Evolutionary conservation across 1,140 invertebrate species (phyloP), one percentile per base, ranked within the genome.

Genomic region (Cherax destructor): DNA sequence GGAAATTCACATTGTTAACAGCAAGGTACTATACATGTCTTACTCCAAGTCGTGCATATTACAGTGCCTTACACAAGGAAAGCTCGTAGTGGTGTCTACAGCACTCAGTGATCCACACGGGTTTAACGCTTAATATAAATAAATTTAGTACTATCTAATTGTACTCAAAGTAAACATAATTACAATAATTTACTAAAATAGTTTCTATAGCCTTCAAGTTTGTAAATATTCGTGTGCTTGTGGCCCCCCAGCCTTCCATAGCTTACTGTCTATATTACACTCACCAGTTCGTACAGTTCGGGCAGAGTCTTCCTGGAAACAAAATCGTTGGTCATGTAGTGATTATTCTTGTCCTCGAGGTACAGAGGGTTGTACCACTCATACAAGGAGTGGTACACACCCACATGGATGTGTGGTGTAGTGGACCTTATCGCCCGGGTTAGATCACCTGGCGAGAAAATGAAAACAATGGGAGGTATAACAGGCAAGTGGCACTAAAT

Each of bases 291-390:
- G 81, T 95, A 94, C 81, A 96, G 93, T 93, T 96, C 96, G 2
- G 95, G 95, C 86, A 94, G 92, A 0, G 94, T 94, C 90, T 95
- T 95, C 88, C 89, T 56, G 91, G 86, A 1, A 50, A 89, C 76
- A 69, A 88, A 92, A 52, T 76, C 49, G n/a, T 86, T 83, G 13
- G 86, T 88, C 10, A 10, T n/a, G n/a, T 69, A 89, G 16, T 89
- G 24, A 47, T 89, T 83, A 47, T 92, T 92, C 87, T 97, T 97
- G 93, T 99, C 98, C 50, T 95, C 93, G 24, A 97, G 93, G 94
- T 97, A 99, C 52, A 98, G 94, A 0, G 97, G 97, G 95, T 99
- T 97, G 93, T 96, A 99, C 98, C 98, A 99, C 94, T 99, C 98
- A 94, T 96, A 98, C 16, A 98, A 93, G 0, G 98, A 98, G 94